Evolutionary conservation across 2,113 vertebrate genomes (phyloP).

Genomic region (Elanus axillaris): DNA sequence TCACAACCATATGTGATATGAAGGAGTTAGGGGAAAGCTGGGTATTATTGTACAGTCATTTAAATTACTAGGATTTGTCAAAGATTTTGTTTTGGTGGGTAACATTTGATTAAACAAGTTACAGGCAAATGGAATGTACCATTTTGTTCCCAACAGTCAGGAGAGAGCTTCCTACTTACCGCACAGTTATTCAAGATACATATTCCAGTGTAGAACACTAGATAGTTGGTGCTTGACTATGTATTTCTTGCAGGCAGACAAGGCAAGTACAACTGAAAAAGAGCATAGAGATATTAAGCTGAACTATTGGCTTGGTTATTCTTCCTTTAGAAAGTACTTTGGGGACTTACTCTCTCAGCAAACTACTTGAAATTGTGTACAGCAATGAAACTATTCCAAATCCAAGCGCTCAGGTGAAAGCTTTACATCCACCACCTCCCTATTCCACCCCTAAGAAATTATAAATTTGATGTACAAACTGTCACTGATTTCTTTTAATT

Average conservation of each 20-base stretch:
- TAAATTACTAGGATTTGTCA: neutral
- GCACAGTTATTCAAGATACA: neutral
- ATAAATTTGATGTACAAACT: neutral
- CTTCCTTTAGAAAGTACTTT: neutral
- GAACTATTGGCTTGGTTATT: neutral
- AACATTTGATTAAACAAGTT: neutral
- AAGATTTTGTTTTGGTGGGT: neutral
- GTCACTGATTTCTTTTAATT: neutral
- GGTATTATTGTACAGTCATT: neutral
- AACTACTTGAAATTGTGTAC: neutral
- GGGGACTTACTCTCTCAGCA: neutral
- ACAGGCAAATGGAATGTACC: neutral
- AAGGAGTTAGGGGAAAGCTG: neutral
- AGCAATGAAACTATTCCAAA: neutral
- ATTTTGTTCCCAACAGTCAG: neutral
- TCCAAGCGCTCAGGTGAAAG: neutral
- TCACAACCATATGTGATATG: too few relatives aligned
- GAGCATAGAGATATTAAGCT: neutral
- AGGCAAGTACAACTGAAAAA: neutral
- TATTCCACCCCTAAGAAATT: rapidly evolving
- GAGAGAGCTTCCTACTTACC: neutral
- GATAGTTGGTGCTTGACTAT: neutral
- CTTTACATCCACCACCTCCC: neutral
- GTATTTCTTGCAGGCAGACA: neutral
- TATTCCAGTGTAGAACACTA: neutral